Conservation (phyloP, 2,888 invertebrate genomes). For the Tipula vernalis region DNA sequence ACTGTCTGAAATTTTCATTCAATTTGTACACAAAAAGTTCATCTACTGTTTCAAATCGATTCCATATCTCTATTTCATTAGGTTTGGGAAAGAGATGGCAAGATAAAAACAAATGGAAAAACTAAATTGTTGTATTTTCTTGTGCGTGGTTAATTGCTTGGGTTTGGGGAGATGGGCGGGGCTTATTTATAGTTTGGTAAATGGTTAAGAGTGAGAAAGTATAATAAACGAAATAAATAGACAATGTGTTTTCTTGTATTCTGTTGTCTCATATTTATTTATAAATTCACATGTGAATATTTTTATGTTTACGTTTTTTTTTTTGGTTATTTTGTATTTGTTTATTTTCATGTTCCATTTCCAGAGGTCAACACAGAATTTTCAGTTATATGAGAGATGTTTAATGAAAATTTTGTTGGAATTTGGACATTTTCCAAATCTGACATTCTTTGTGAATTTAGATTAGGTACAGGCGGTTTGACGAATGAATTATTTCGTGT, state of each 20-base stretch:
- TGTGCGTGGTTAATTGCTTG: background rate
- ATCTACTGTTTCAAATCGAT: background rate
- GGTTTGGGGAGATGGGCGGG: background rate
- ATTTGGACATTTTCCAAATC: background rate
- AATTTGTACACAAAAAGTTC: background rate
- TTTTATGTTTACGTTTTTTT: background rate
- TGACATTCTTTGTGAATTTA: too few relatives aligned
- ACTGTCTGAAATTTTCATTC: background rate
- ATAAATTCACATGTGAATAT: background rate
- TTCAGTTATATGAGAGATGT: background rate
- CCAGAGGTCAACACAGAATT: background rate
- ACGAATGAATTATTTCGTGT: background rate
- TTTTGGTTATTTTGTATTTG: background rate
- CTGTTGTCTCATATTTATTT: background rate
- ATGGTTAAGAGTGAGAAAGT: background rate
- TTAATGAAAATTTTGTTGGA: background rate
- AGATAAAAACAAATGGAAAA: background rate
- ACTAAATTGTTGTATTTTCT: background rate
- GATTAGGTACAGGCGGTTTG: background rate
- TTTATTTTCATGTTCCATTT: background rate
- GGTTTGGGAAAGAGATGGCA: background rate
- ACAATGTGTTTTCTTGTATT: background rate
- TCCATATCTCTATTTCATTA: background rate
- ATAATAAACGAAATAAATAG: background rate
- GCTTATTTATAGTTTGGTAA: background rate